Conservation (phyloP, 2,113 vertebrate species). For the Rhinoderma darwinii region DNA sequence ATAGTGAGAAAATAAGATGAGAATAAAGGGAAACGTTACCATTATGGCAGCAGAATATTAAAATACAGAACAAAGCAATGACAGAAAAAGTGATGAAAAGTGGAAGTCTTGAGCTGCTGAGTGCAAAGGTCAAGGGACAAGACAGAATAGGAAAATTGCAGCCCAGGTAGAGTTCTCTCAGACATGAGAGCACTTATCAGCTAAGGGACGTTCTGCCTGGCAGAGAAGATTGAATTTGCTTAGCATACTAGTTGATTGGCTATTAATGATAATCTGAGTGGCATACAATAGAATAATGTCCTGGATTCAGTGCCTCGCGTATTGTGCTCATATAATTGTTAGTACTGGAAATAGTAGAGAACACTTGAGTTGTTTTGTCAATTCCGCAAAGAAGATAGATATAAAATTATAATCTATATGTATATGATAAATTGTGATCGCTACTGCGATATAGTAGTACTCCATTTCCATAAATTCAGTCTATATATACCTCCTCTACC, state of each 20-base stretch:
- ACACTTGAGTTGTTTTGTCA: too few relatives aligned
- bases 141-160: neutral
- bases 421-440: neutral
- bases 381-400: too few relatives aligned
- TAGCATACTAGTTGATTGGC: neutral
- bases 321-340: too few relatives aligned
- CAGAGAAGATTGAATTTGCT: neutral
- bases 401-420: neutral
- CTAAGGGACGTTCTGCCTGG: neutral
- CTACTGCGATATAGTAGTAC: neutral
- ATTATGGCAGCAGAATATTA: neutral
- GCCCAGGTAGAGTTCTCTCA: neutral
- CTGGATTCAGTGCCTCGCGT: neutral
- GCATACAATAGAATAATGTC: neutral
- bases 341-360: too few relatives aligned
- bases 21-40: neutral
- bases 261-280: neutral
- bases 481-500: neutral
- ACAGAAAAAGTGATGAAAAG: neutral
- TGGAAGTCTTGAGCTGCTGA: neutral
- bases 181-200: neutral
- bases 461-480: neutral
- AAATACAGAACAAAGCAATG: constrained; percentile 1
- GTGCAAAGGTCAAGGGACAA: neutral
- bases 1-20: neutral